Conservation (phyloP, 2,113 vertebrate genomes). For the Mus pahari region DNA sequence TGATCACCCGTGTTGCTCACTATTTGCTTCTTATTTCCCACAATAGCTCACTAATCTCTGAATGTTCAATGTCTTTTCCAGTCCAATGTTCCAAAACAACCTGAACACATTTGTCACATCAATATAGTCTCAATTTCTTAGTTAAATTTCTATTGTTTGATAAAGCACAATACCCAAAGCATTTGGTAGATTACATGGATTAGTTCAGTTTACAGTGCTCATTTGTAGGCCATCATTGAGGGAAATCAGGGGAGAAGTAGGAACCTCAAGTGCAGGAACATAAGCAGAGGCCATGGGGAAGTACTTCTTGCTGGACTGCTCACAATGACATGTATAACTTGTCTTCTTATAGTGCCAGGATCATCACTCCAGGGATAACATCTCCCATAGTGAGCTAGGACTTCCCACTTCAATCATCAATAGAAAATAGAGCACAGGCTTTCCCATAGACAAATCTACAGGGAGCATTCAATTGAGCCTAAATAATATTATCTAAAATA, state of each 20-base stretch:
- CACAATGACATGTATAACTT: background rate
- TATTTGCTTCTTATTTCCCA: background rate
- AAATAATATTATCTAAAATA: too few species aligned
- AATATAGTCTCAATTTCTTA: background rate
- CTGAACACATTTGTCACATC: background rate
- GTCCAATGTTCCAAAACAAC: background rate
- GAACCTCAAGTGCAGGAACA: background rate
- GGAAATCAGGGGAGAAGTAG: background rate
- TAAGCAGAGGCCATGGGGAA: background rate
- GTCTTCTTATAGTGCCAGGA: background rate
- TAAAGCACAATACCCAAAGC: background rate
- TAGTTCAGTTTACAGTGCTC: background rate
- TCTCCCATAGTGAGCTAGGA: background rate
- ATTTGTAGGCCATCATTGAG: background rate
- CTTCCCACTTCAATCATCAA: background rate
- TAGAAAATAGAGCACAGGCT: background rate
- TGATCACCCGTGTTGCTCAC: background rate
- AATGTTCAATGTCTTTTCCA: background rate
- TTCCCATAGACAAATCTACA: background rate
- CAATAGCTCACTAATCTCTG: background rate
- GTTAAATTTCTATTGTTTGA: background rate
- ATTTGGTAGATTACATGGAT: too few species aligned
- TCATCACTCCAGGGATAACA: background rate
- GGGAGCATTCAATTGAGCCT: background rate
- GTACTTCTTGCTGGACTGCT: background rate